Evolutionary conservation across 2,888 invertebrate species (phyloP).

Genomic region (Celastrina argiolus): DNA sequence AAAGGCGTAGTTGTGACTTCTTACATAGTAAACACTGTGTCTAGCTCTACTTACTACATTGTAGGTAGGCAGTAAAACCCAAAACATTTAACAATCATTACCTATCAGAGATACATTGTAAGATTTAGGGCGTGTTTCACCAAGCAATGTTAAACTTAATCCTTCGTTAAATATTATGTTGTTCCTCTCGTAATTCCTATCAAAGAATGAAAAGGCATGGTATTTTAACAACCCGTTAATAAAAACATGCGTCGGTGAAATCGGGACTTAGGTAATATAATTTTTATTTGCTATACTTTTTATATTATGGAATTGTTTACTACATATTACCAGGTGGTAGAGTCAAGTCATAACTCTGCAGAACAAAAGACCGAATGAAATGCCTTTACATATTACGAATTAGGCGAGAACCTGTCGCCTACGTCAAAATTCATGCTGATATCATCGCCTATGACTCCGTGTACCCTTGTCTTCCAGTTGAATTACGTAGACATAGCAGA

Average conservation of each 20-base stretch:
- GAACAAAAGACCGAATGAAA: background rate
- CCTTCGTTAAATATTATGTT: no score
- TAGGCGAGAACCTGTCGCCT: slow-evolving; percentile 32
- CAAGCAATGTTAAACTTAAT: no score
- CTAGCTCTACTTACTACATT: no score
- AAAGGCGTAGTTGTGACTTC: no score
- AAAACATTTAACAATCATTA: background rate
- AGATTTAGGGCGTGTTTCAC: no score
- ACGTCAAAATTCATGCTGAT: slow-evolving; percentile 35
- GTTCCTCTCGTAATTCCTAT: no score
- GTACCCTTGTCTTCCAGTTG: slow-evolving; percentile 33
- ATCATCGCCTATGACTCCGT: slow-evolving; percentile 34
- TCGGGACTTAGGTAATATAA: no score
- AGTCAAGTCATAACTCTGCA: background rate
- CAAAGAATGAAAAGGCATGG: no score
- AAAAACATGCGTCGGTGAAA: no score
- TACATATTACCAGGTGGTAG: background rate
- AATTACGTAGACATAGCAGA: slow-evolving; percentile 30
- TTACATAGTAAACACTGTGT: no score
- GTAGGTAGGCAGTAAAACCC: no score
- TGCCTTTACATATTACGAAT: slow-evolving; percentile 21
- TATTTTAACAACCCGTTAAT: no score
- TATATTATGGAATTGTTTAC: background rate
- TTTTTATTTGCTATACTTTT: background rate
- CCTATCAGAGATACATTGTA: background rate